phyloP scores from a whole-genome alignment of 2,113 vertebrate genomes.

The Petromus typicus region DNA sequence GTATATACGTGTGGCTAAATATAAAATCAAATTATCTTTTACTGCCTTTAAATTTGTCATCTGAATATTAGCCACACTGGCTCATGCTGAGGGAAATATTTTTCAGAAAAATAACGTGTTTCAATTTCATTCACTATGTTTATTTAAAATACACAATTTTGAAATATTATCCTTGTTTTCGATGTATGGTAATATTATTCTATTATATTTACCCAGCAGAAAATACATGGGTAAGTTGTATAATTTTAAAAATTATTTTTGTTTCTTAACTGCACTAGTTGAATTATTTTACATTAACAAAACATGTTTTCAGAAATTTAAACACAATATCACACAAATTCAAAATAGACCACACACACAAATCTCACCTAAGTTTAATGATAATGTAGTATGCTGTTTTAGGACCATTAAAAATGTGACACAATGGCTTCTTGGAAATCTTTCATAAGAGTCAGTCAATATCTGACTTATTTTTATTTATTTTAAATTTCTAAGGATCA shows the following conservation, averaged over 20 bases:
- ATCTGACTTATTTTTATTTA: neutral
- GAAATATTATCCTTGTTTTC: neutral
- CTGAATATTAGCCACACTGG: neutral
- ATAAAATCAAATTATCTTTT: neutral
- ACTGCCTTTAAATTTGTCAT: neutral
- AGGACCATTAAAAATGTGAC: neutral
- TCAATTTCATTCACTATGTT: neutral
- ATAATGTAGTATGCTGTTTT: neutral
- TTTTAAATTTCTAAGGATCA: neutral
- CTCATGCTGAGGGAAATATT: neutral
- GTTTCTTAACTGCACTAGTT: neutral
- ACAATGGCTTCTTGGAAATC: neutral
- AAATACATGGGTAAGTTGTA: neutral
- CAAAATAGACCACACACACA: neutral
- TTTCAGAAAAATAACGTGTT: neutral
- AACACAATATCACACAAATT: neutral
- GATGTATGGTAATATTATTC: neutral
- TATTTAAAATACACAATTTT: neutral
- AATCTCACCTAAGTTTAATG: neutral
- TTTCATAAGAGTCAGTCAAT: neutral
- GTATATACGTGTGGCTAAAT: neutral
- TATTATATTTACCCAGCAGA: neutral
- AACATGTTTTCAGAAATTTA: neutral
- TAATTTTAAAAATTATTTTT: neutral
- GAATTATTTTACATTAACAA: neutral